Base-by-base conservation (phyloP, 2,888 invertebrate species). In the Callimorpha dominula region DNA sequence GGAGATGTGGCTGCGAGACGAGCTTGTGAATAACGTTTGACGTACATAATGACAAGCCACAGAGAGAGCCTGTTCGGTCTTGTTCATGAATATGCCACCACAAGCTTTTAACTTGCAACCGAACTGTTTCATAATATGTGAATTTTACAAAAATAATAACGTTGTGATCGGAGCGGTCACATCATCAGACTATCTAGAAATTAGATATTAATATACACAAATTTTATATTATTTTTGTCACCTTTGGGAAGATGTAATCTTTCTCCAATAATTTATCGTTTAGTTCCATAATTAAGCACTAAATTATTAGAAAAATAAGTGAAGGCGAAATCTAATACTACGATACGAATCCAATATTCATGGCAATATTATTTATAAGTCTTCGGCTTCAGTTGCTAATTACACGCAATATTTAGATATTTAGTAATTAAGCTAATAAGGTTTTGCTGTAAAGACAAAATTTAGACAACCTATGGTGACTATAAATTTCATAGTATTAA, bases 1-100 rank as follows among this genome's bases (percentile, higher is more conserved):
- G 7, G 20, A 65, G 60, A 74, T 57, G 43, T 68, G 64, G 64
- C 17, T 73, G 68, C 67, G 72, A 74, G 69, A 81, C 57, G 20
- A 64, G 65, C 69, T 68, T 75, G 78, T 74, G 71, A 78, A 74
- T 79, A 75, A 74, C 72, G 70, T 81, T 78, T 80, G 76, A 78
- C 72, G 75, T 70, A 68, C 70, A 72, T 73, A 77, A 76, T 49
- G 75, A 68, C 68, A 65, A 72, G 65, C 73, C 67, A 68, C 54
- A 70, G 68, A 50, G 60, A 57, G 66, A 49, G 66, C 20, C 31
- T 64, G 64, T 54, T 62, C 49, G 57, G 65, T 73, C 72, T 70
- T 79, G 76, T 76, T 78, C 78, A 82, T 78, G 73, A 79, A 79
- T 83, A 81, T 78, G 73, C 68, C 73, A 69, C 78, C 73, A 76